Evolutionary conservation across 1,140 invertebrate species (phyloP), one percentile per base, ranked within the genome.

Genomic region (Heliothis subflexa): DNA sequence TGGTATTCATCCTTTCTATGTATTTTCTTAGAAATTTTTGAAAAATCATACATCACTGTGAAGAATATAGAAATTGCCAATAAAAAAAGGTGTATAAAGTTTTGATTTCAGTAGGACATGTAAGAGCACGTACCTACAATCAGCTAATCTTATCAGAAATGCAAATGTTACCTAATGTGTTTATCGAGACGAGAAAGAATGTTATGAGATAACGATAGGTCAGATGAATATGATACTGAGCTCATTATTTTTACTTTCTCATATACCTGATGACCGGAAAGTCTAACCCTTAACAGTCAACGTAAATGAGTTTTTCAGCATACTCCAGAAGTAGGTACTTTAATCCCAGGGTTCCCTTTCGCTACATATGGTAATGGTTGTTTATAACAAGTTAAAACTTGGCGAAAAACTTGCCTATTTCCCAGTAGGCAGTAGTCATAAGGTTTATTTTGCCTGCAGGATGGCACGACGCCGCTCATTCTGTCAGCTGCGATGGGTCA

Each of bases 401-500:
- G 33, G 33, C 33, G 33, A 4, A 33, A 33, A 5, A 33, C 0
- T 33, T 33, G 7, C 33, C 33, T 7, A 33, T 33, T 40, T 40
- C 5, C 5, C 5, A 40, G n/a, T 18, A 16, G 52, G 0, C 52
- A 55, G 16, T 18, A 55, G 9, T 55, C 52, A 13, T 5, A 9
- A 13, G 2, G 2, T 59, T 59, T 10, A 21, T 21, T 9, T 68
- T 40, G 21, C 62, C 40, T 25, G 0, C 92, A 99, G 98, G 98
- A 99, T 94, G 98, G 98, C 61, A 99, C 98, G 21, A 99, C 98
- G 14, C 98, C 98, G 10, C 95, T 99, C 64, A 98, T 99, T 86
- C 95, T 99, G 83, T 97, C 98, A 21, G 97, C 98, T 3, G 98
- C 98, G 18, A 97, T 97, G 92, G 98, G 98, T 2, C 97, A 99